phyloP scores from a whole-genome alignment of 2,888 invertebrate genomes.

The Pasiphila rectangulata region DNA sequence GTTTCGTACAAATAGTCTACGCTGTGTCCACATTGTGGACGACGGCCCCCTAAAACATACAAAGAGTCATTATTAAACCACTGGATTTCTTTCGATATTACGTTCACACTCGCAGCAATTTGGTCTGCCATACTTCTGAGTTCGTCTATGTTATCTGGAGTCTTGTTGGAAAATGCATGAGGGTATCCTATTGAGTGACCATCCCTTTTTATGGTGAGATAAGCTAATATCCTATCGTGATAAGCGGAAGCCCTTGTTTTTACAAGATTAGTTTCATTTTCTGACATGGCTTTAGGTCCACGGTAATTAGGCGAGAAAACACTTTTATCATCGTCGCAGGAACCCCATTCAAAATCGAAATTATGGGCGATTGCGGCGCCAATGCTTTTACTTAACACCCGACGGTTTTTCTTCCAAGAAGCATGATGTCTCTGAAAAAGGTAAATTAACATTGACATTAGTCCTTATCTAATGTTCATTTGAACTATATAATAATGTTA shows the following conservation, averaged over 20 bases:
- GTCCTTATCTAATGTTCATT: too few species aligned
- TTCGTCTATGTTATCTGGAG: conserved; percentile 21
- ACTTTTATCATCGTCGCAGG: conserved; percentile 42
- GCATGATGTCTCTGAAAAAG: conserved; percentile 12
- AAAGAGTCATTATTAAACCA: conserved; percentile 55
- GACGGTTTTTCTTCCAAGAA: conserved; percentile 60
- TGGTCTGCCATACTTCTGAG: conserved; percentile 45
- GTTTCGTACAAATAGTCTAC: conserved; percentile 59
- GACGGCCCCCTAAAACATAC: conserved; percentile 49
- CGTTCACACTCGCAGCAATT: conserved; percentile 56
- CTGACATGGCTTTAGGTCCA: conserved; percentile 82
- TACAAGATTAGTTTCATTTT: conserved; percentile 83
- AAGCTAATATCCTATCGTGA: too few species aligned
- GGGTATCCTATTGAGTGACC: conserved; percentile 84
- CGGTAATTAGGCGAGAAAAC: conserved; percentile 67
- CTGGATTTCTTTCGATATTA: conserved; percentile 51
- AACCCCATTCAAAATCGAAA: conserved; percentile 59
- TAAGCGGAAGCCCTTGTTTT: too few species aligned
- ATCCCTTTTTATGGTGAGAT: conserved; percentile 86
- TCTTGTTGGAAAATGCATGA: conserved; percentile 72
- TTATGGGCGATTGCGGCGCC: conserved; percentile 68
- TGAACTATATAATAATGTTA: too few species aligned
- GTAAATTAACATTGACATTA: too few species aligned
- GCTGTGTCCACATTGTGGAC: conserved; percentile 61
- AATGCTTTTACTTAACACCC: conserved; percentile 37